Evolutionary conservation across 1,140 invertebrate species (phyloP), one percentile per base, ranked within the genome.

Genomic region (Zaprionus taronus): DNA sequence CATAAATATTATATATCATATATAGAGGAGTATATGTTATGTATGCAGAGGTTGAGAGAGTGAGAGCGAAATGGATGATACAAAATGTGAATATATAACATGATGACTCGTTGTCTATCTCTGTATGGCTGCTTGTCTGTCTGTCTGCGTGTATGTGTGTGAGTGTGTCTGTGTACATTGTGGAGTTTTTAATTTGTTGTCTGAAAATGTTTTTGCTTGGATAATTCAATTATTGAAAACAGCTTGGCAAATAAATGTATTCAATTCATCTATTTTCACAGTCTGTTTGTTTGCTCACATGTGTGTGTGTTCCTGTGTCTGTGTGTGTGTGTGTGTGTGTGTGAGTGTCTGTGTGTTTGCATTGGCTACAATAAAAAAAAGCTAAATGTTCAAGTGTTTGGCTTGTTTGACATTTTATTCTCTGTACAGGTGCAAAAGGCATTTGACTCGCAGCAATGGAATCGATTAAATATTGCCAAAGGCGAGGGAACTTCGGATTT

Each of bases 391-490:
- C 36, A 60, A 26, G 53, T 55, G 38, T 53, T 68, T 47, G 55
- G 53, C 47, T 71, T 72, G 11, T 55, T 58, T 61, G 26, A 34
- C 38, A 55, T 58, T 26, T 60, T 66, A 36, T 44, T 67, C 41
- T 66, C 53, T 68, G 34, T 76, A 57, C 66, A 83, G 70, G 81
- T 83, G 77, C 77, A 83, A 83, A 58, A 76, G 31, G 49, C 72
- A 69, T 65, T 80, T 81, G 79, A 66, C 77, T 68, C 77, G 81
- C 81, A 77, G 67, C 80, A 24, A 60, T 60, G 38, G 58, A 49
- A 51, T 61, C 26, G 11, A 36, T 58, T 58, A 34, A 36, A 58
- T 36, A 55, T 31, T 56, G 53, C 26, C 24, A 44, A 36, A 66
- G 38, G 53, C 34, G 2, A n/a, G 36, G 36, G 11, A 66, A 66